Evolutionary conservation across 2,888 invertebrate species (phyloP), one percentile per base, ranked within the genome.

Genomic region (Rhopalosiphum nymphaeae): DNA sequence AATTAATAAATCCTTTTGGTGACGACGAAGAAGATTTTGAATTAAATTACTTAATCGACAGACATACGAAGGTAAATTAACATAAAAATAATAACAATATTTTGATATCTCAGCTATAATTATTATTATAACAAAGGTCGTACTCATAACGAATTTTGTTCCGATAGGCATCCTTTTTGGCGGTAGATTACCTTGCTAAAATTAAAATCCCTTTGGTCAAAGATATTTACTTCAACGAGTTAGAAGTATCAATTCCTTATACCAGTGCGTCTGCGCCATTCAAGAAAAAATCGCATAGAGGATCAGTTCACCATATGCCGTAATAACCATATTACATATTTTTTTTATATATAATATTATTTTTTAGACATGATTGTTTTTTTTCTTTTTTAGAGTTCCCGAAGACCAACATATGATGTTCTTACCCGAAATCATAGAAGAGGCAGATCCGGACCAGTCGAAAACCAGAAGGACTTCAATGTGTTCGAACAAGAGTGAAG

Each of bases 11-110:
- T 95, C 97, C 97, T 1, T 97, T 97, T 95, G 97, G 97, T n/a
- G 97, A 97, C 95, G 97, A 97, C 95, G 97, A 97, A 95, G 97
- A 97, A 95, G 97, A 97, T 95, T 97, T 97, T 95, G 97, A 97
- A 95, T 95, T 97, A 87, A 97, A 97, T 95, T 97, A 97, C 96
- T 95, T 97, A 91, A 97, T 97, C 94, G 97, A 97, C 95, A 96
- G 97, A 91, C 97, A 97, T 95, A 96, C 96, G 56, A 97, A 97
- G 96, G 97, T 96, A 95, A 94, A 92, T 88, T 87, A 11, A 53
- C 49, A n/a, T 36, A 42, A 88, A 78, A 78, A 88, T 53, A 88
- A 92, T 53, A 84, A 44, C 26, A 61, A 78, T 46, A 44, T 86
- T 7, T 86, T 42, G 5, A 67, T 25, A 78, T 53, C 29, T 44